Conservation (phyloP, 2,797 vertebrate species). For the Hapalemur alaotrensis region DNA sequence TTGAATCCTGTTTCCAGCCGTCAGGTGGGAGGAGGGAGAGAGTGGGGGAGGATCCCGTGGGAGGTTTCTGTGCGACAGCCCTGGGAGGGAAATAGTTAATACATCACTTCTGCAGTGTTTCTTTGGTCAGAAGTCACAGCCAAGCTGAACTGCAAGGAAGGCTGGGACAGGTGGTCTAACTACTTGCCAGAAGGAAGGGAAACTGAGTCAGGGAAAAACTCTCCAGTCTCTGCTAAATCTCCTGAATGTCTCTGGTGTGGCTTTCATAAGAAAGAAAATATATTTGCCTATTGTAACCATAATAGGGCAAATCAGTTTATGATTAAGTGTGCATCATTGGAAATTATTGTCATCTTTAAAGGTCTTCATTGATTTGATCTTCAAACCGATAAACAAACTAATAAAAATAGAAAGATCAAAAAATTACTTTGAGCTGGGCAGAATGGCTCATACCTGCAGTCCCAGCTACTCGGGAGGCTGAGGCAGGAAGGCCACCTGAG, state of each 20-base stretch:
- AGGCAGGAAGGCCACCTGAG: too few relatives aligned
- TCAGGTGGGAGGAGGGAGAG: not conserved
- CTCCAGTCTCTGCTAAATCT: not conserved
- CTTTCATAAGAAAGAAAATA: not conserved
- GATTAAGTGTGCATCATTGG: not conserved
- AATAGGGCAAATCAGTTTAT: not conserved
- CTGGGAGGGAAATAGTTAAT: not conserved
- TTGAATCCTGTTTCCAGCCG: not conserved
- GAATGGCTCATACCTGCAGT: too few relatives aligned
- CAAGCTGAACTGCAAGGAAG: not conserved
- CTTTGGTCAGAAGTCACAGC: not conserved
- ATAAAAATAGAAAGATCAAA: not conserved
- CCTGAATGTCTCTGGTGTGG: not conserved
- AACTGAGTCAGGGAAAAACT: not conserved
- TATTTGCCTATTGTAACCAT: not conserved
- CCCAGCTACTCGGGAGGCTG: too few relatives aligned
- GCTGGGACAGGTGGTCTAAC: not conserved
- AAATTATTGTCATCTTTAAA: slow-evolving; percentile 34
- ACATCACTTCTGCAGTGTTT: not conserved
- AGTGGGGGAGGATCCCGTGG: not conserved
- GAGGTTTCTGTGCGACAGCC: not conserved
- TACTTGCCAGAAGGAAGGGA: not conserved
- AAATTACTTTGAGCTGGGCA: not conserved
- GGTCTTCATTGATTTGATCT: not conserved
- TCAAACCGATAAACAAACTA: not conserved